Conservation (phyloP, 2,797 vertebrate species). For the Kryptopterus vitreolus region DNA sequence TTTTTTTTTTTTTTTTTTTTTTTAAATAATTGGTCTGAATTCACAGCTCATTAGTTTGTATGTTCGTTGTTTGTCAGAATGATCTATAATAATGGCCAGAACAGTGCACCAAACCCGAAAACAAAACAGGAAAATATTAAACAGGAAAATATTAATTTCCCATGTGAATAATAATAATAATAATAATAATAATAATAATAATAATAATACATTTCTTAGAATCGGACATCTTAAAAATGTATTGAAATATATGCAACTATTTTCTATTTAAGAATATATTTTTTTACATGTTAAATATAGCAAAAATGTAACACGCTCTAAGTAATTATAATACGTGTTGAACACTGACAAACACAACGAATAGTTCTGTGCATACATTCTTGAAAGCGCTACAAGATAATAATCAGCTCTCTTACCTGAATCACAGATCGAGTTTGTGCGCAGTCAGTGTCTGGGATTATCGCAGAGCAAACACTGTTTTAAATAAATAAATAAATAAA, state of each 20-base stretch:
- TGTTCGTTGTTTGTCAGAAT: neutral
- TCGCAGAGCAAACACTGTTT: no score
- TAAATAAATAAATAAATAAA: neutral
- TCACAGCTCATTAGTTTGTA: neutral
- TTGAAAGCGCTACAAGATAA: neutral
- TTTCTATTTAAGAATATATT: no score
- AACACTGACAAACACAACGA: neutral
- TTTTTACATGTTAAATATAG: no score
- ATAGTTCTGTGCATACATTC: neutral
- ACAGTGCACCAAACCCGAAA: neutral
- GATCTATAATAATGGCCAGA: neutral
- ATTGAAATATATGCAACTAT: no score
- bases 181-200: no score
- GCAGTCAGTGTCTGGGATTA: neutral
- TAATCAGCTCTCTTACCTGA: slow-evolving; percentile 8
- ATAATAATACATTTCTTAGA: no score
- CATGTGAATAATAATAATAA: no score
- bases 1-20: no score
- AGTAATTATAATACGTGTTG: neutral
- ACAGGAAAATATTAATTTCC: no score
- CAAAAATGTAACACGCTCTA: neutral
- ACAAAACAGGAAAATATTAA: neutral
- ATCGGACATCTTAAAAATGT: no score
- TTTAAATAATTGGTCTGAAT: neutral
- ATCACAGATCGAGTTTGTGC: neutral